Percentiles rank a stretch among this genome's conserved stretches.
Evolutionary conservation across 2,888 invertebrate species (phyloP).

Genomic region (Cheilosia urbana): DNA sequence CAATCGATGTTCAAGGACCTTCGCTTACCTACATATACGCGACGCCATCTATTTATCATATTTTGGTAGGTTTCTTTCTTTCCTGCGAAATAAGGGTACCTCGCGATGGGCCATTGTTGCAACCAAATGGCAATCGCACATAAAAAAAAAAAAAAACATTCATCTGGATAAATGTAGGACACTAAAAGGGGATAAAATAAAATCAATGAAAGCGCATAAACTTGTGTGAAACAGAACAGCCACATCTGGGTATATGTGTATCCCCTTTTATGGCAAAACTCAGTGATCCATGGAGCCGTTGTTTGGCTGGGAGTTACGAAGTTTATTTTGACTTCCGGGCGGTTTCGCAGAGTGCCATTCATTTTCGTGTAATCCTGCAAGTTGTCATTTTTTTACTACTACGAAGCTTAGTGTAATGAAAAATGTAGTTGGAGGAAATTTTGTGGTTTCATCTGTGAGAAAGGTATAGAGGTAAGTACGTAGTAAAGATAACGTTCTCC

Average conservation of each 20-base stretch:
- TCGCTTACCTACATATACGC: not conserved
- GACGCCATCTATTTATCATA: conserved; percentile 46
- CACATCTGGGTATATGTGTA: not conserved
- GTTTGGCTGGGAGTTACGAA: conserved; percentile 53
- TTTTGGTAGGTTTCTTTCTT: conserved; percentile 30
- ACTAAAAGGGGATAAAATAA: conserved; percentile 9
- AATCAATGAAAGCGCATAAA: conserved; percentile 37
- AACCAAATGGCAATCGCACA: not conserved
- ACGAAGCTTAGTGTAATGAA: conserved; percentile 52
- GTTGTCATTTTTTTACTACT: conserved; percentile 61
- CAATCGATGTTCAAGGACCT: conserved; percentile 49
- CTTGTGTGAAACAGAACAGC: not conserved
- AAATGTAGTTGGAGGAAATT: conserved; percentile 55
- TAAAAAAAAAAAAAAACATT: not conserved
- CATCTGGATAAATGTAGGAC: conserved; percentile 16
- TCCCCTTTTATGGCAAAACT: conserved; percentile 45
- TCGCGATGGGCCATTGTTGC: conserved; percentile 28
- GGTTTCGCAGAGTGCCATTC: conserved; percentile 47
- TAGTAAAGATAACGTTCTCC: conserved; percentile 32
- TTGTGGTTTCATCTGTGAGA: conserved; percentile 11
- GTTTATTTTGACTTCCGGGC: conserved; percentile 61
- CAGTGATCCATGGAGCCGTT: conserved; percentile 56
- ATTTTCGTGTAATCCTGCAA: conserved; percentile 64
- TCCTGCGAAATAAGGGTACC: conserved; percentile 8
- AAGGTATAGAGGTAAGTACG: conserved; percentile 8